Conservation (phyloP, 2,113 vertebrate species). For the Dermatemys mawii region DNA sequence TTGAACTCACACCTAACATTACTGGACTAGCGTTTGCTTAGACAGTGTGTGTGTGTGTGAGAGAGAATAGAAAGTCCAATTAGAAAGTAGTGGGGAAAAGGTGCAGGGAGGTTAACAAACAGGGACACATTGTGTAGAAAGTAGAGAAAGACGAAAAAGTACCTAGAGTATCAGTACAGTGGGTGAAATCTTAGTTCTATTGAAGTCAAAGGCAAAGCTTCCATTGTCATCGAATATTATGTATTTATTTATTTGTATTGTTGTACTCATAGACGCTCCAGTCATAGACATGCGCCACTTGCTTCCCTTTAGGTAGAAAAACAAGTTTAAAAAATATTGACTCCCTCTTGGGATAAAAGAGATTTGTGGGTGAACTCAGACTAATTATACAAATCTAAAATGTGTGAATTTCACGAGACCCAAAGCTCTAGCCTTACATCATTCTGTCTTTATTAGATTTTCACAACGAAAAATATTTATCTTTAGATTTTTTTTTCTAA, state of each 20-base stretch:
- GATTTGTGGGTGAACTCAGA: background rate
- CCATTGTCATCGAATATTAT: background rate
- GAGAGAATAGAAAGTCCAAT: background rate
- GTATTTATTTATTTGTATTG: background rate
- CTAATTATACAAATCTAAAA: background rate
- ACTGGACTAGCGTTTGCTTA: background rate
- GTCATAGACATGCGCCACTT: background rate
- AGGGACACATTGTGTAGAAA: background rate
- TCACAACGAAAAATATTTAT: constrained; percentile 16
- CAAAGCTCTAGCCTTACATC: background rate
- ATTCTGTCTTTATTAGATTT: constrained; percentile 2
- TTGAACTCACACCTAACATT: background rate
- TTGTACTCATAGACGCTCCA: background rate
- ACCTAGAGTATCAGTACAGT: accelerated
- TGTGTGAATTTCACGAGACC: constrained; percentile 11
- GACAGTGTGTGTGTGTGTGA: background rate
- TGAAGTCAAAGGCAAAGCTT: background rate
- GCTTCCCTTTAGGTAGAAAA: background rate
- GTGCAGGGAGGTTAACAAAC: background rate
- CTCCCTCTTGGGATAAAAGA: background rate
- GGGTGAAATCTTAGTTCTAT: background rate
- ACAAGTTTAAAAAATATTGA: constrained; percentile 7
- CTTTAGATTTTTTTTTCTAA: background rate
- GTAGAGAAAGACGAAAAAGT: background rate
- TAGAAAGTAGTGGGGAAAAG: background rate